Percentiles rank a stretch among this genome's conserved stretches.
These are phyloP conservation scores for Danio choprae DNA, from an alignment of 2,797 vertebrate species.

Conservation along the genomic window DNA sequence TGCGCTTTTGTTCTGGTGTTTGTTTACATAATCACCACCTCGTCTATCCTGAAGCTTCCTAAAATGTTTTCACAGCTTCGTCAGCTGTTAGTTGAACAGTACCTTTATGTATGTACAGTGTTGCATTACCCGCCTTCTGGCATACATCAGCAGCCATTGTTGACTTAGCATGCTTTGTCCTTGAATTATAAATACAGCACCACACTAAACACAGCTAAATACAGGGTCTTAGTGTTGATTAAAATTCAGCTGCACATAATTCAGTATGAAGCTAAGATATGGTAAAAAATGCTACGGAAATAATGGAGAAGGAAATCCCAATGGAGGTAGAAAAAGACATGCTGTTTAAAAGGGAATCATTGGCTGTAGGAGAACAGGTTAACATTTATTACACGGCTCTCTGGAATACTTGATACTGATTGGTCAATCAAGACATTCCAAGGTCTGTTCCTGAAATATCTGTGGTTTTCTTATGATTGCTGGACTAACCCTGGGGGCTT, in stretches of 20 bases:
- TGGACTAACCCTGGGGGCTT: no score
- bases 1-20: conserved; percentile 13
- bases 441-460: no score
- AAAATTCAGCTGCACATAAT: not conserved
- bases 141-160: not conserved
- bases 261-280: not conserved
- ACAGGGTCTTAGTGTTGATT: not conserved
- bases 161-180: not conserved
- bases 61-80: not conserved
- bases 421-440: no score
- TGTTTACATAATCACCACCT: conserved; percentile 30
- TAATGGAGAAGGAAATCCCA: not conserved
- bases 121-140: not conserved
- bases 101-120: not conserved
- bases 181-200: not conserved
- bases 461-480: no score
- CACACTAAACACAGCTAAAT: not conserved
- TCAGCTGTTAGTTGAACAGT: not conserved
- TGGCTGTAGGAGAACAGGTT: no score
- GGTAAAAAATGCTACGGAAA: not conserved
- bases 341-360: no score
- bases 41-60: conserved; percentile 4
- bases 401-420: no score
- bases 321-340: not conserved
- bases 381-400: no score